A percentile compares a stretch with the other conserved stretches of the same genome.
Conservation (phyloP, 1,140 invertebrate species). For the Nephila pilipes region DNA sequence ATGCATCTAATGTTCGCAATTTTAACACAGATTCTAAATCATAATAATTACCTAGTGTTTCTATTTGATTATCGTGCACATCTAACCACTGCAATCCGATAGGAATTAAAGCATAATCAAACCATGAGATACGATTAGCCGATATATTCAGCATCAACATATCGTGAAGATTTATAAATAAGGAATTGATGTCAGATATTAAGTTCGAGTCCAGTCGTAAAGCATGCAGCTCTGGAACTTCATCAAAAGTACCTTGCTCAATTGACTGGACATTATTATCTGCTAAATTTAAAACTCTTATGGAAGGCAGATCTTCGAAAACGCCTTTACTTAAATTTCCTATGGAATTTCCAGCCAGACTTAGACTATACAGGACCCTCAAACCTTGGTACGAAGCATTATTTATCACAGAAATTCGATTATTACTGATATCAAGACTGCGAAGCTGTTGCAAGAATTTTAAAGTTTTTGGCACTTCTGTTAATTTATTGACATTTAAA, state of each 20-base stretch:
- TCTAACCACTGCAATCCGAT: slow-evolving; percentile 92
- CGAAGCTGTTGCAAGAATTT: slow-evolving; percentile 88
- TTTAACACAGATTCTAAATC: slow-evolving; percentile 86
- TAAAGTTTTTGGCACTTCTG: slow-evolving; percentile 87
- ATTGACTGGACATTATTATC: slow-evolving; percentile 90
- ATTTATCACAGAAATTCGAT: slow-evolving; percentile 88
- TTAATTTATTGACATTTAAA: slow-evolving; percentile 90
- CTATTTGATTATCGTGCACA: slow-evolving; percentile 93
- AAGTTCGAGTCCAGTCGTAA: slow-evolving; percentile 92
- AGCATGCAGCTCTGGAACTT: slow-evolving; percentile 90
- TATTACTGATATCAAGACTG: slow-evolving; percentile 91
- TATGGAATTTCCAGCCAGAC: slow-evolving; percentile 93
- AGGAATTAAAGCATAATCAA: slow-evolving; percentile 94
- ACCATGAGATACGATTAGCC: slow-evolving; percentile 93
- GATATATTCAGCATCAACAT: slow-evolving; percentile 95
- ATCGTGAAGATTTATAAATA: slow-evolving; percentile 91
- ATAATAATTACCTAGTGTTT: slow-evolving; percentile 92
- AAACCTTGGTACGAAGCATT: slow-evolving; percentile 91
- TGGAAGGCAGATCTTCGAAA: slow-evolving; percentile 89
- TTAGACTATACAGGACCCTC: slow-evolving; percentile 89
- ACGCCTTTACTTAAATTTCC: slow-evolving; percentile 91
- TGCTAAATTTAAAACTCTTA: slow-evolving; percentile 94
- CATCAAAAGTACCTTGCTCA: slow-evolving; percentile 91
- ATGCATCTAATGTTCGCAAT: slow-evolving; percentile 90
- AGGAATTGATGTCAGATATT: slow-evolving; percentile 90